Conservation (phyloP, 2,797 vertebrate genomes). For the Alca torda region DNA sequence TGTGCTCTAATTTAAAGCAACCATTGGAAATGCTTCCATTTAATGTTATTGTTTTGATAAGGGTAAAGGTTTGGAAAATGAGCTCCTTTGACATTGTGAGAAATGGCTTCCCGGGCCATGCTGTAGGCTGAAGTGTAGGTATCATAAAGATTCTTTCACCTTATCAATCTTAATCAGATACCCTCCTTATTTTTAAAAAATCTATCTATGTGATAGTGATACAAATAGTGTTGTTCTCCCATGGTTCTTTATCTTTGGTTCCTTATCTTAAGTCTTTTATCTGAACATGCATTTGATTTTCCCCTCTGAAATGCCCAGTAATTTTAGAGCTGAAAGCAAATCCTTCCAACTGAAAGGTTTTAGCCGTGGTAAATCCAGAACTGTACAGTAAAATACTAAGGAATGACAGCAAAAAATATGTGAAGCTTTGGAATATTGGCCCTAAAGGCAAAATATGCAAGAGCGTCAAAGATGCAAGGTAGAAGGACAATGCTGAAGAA, state of each 20-base stretch:
- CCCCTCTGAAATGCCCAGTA: not conserved
- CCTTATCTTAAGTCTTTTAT: not conserved
- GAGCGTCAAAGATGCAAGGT: not conserved
- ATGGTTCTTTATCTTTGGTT: not conserved
- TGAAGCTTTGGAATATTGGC: not conserved
- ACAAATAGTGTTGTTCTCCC: not conserved
- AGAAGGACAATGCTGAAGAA: not conserved
- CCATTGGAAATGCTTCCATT: not conserved
- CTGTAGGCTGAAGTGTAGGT: not conserved
- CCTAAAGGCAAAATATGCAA: not conserved
- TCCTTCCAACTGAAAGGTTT: not conserved
- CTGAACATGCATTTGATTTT: not conserved
- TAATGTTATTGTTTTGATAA: not conserved
- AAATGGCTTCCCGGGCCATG: not conserved
- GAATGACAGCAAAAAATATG: not conserved
- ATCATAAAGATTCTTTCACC: not conserved
- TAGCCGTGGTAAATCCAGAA: not conserved
- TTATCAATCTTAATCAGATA: not conserved
- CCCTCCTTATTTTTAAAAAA: not conserved
- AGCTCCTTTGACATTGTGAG: not conserved
- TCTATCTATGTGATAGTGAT: not conserved
- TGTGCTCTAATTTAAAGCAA: not conserved
- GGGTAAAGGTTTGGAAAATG: not conserved
- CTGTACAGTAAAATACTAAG: not conserved
- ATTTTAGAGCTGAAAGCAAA: slow-evolving; percentile 2